Evolutionary conservation across 2,113 vertebrate species (phyloP), one percentile per base, ranked within the genome.

Genomic region (Bambusicola thoracicus): DNA sequence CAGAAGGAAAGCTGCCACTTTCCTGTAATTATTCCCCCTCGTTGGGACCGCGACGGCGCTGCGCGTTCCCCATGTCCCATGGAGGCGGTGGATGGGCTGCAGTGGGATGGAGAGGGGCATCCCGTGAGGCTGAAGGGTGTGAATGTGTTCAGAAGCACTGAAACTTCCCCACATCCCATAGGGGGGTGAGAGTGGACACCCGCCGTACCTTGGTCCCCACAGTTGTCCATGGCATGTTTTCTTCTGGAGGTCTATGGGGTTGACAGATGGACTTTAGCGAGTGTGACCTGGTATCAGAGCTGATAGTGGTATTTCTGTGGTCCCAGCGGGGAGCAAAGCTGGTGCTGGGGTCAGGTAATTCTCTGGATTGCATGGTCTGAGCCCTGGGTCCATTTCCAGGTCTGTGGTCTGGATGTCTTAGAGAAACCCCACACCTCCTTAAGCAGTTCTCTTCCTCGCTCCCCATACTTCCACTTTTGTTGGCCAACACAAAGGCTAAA

Each of bases 1-100:
- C 92, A 90, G 88, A 93, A 94, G 92, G 76, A 91, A 95, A 95
- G 94, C 92, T 89, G 93, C 92, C 93, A 87, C 93, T 96, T 96
- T 95, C 92, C 92, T 83, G 65, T 51, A 81, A 94, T 96, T 96
- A 93, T 93, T 89, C 59, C 81, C 92, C 72, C 59, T 59, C 32
- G 36, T 48, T 38, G 30, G 29, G 40, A 44, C 58, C 41, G 7
- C 16, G 25, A 10, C 11, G 38, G 38, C 12, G 25, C 61, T 40
- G 61, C 17, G 17, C 11, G 11, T 63, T 63, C 61, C 4, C 27
- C 6, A 24, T 7, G 16, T 29, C 61, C 61, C 12, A 12, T 29
- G 25, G 61, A 63, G 38, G 61, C 17, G 6, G 27, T 27, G 61
- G 25, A 40, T 62, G 61, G 36, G 36, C 36, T 62, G 34, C 25